Evolutionary conservation across 2,888 invertebrate species (phyloP).

Genomic region (Acleris laterana): DNA sequence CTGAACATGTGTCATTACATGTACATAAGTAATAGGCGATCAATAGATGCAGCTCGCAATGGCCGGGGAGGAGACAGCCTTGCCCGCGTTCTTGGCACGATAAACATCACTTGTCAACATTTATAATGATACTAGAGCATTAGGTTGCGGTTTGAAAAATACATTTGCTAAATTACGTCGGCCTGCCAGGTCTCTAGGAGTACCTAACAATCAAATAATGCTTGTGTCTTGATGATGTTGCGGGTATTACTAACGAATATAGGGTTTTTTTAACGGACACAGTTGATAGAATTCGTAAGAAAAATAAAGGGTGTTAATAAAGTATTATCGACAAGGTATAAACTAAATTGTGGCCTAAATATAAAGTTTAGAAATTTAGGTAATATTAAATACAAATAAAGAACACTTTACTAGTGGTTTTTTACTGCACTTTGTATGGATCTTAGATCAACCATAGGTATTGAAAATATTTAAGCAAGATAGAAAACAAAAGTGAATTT

Average conservation of each 20-base stretch:
- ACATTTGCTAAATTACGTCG: constrained; percentile 31
- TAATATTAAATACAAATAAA: too few relatives aligned
- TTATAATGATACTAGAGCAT: constrained; percentile 53
- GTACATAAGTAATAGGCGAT: constrained; percentile 30
- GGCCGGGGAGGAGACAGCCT: constrained; percentile 64
- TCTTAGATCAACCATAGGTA: too few relatives aligned
- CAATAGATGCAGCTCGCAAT: constrained; percentile 37
- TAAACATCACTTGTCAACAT: constrained; percentile 57
- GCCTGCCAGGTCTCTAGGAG: constrained; percentile 4
- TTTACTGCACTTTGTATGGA: too few relatives aligned
- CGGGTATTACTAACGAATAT: not conserved
- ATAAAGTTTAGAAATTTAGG: too few relatives aligned
- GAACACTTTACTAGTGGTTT: too few relatives aligned
- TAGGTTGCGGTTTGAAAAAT: constrained; percentile 34
- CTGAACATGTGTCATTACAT: constrained; percentile 36
- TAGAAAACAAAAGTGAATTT: too few relatives aligned
- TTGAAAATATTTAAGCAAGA: too few relatives aligned
- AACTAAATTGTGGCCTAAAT: too few relatives aligned
- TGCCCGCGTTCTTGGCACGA: constrained; percentile 62
- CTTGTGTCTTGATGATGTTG: constrained; percentile 1
- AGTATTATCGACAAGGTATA: too few relatives aligned
- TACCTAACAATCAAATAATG: constrained; percentile 5
- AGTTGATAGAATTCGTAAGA: not conserved
- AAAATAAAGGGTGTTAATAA: not conserved
- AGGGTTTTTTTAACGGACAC: not conserved